Evolutionary conservation across 1,140 invertebrate genomes (phyloP), one percentile per base, ranked within the genome.

Genomic region (Zaprionus nigranus): DNA sequence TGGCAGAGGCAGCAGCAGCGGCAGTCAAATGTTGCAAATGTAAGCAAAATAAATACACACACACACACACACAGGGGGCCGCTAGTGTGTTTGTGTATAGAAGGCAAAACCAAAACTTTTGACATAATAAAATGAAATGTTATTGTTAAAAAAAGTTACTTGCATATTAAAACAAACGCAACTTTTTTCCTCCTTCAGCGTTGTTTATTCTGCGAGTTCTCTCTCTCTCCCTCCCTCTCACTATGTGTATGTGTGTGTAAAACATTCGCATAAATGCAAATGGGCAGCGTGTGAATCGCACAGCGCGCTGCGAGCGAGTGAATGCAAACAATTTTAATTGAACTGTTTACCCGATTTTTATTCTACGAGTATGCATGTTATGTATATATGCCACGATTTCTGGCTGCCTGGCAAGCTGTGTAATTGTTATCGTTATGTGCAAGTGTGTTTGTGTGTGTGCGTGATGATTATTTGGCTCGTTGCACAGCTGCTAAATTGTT

Each of bases 71-170:
- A 51, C 56, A 53, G 36, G n/a, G 40, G 40, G n/a, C n/a, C 28
- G 7, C 40, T 46, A 56, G 70, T 67, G 56, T 66, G 30, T 49
- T 20, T 58, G 62, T 61, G 51, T 76, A 61, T 70, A 64, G 46
- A 76, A 72, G 51, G 69, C 64, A 81, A 91, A 82, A 91, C 78
- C 79, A 87, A 88, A 88, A 91, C 83, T 83, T 91, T 91, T 91
- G 88, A 88, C 85, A 92, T 86, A 92, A 91, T 91, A 92, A 91
- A 92, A 91, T 91, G 81, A 86, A 91, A 90, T 90, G 85, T 90
- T 85, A 90, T 85, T 90, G 80, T 87, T 87, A 90, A 88, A 88
- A 88, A 86, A 88, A 88, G 84, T 91, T 90, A 82, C 81, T 86
- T 86, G 86, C 79, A 90, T 90, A 90, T 90, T 90, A 90, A 90